Evolutionary conservation across 2,797 vertebrate genomes (phyloP).

Genomic region (Tarsius wallacei): DNA sequence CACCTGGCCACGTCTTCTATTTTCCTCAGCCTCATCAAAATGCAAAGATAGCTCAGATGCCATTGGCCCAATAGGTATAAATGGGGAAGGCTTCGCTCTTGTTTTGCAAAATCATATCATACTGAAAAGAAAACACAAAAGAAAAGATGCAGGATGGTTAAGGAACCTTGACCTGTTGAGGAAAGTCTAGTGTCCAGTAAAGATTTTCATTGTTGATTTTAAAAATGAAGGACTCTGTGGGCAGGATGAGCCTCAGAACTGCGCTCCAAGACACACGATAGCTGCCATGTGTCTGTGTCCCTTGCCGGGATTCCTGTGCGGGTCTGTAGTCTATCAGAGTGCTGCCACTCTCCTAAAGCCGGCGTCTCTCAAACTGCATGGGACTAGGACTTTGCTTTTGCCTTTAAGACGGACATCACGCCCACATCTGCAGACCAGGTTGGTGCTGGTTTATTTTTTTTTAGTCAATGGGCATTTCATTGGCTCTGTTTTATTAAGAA

Average conservation of each 20-base stretch:
- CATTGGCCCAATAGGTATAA: conserved; percentile 62
- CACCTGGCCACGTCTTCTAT: background rate
- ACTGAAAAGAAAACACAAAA: conserved; percentile 67
- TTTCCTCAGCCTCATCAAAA: conserved; percentile 62
- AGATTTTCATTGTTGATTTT: background rate
- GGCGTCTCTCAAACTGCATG: background rate
- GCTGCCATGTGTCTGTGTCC: background rate
- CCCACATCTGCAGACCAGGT: background rate
- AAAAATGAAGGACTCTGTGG: background rate
- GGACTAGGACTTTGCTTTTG: background rate
- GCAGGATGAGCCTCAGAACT: background rate
- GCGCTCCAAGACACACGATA: background rate
- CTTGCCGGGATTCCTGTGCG: background rate
- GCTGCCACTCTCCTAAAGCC: background rate
- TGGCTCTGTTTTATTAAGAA: background rate
- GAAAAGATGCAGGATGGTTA: conserved; percentile 43
- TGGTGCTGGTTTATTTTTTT: background rate
- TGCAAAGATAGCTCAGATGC: conserved; percentile 69
- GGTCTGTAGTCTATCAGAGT: background rate
- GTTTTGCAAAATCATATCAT: conserved; percentile 45
- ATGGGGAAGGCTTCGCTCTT: conserved; percentile 25
- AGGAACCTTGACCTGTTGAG: conserved; percentile 15
- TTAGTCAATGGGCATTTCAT: background rate
- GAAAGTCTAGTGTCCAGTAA: background rate
- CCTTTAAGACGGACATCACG: background rate